Evolutionary conservation across 2,888 invertebrate genomes (phyloP), one percentile per base, ranked within the genome.

Genomic region (Myathropa florea): DNA sequence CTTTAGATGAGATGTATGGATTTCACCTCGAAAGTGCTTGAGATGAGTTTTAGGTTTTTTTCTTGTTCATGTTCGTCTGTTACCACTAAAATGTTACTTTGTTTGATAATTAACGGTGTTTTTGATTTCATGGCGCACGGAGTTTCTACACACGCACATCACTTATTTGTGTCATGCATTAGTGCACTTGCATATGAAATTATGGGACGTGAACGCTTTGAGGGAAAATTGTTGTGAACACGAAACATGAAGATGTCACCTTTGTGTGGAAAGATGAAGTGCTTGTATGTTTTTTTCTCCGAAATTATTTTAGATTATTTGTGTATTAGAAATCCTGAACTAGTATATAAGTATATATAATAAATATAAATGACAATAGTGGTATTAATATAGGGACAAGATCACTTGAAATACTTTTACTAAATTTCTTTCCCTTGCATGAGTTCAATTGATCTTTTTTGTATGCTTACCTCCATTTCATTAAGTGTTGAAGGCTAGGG

Each of bases 11-110:
- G 24, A 36, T 61, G 73, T 73, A 65, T 65, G 59, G 75, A 64
- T 65, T 72, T 79, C 71, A 65, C 65, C 64, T 79, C 59, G 55
- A 72, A 79, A 72, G 60, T 18, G 23, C 63, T 64, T 65, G 28
- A 10, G 23, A 71, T 57, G 55, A 55, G 53, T 6, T 39, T 61
- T 68, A 61, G 4, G 2, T 21, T 60, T 57, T 7, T 24, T 57
- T 53, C 21, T 53, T 53, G 53, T 24, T 57, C 24, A 64, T 24
- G 65, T 39, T 64, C 70, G 18, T 4, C 23, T 23, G 23, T 10
- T 21, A 7, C 57, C 24, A 57, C 30, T 53, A 46, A 61, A 64
- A n/a, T 61, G 46, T 59, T 71, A 63, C 57, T 64, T 78, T 78
- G 63, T 39, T 64, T 57, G 71, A 36, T 71, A 71, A 78, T 71